These are phyloP conservation scores for Lota lota DNA, from an alignment of 2,113 vertebrate species.

Conservation along the genomic window DNA sequence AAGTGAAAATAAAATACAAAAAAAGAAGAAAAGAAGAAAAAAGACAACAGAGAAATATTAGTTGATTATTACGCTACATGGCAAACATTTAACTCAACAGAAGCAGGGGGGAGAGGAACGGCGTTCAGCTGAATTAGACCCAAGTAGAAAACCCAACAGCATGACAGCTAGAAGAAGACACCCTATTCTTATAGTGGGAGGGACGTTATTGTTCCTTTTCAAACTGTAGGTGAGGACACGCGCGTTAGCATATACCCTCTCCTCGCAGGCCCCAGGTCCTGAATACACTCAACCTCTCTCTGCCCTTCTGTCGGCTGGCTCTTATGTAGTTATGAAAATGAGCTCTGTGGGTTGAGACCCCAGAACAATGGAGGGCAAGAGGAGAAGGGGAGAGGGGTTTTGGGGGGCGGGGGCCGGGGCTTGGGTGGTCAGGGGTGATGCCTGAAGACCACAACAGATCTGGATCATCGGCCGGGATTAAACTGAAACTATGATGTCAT, in stretches of 20 bases:
- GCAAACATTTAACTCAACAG: too few relatives aligned
- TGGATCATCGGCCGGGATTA: background rate
- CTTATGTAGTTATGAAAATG: constrained; percentile 64
- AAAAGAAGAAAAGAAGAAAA: too few relatives aligned
- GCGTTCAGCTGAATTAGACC: too few relatives aligned
- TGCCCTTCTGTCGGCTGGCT: constrained; percentile 34
- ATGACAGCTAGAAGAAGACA: background rate
- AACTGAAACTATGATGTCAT: too few relatives aligned
- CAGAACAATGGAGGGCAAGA: constrained; percentile 45
- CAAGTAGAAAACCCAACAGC: too few relatives aligned
- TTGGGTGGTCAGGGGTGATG: background rate
- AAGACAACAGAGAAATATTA: too few relatives aligned
- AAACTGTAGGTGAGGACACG: constrained; percentile 23
- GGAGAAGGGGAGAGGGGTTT: constrained; percentile 6
- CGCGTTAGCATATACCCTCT: constrained; percentile 35
- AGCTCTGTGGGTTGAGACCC: constrained; percentile 58
- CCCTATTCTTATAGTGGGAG: background rate
- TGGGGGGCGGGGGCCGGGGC: constrained; percentile 4
- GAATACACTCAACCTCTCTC: constrained; percentile 28
- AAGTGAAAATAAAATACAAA: too few relatives aligned
- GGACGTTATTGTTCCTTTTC: constrained; percentile 12
- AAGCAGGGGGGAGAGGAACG: too few relatives aligned
- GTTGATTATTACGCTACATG: too few relatives aligned
- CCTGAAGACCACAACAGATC: background rate
- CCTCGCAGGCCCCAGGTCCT: constrained; percentile 30